Base-by-base conservation (phyloP, 2,113 vertebrate species). In the Sorex araneus region DNA sequence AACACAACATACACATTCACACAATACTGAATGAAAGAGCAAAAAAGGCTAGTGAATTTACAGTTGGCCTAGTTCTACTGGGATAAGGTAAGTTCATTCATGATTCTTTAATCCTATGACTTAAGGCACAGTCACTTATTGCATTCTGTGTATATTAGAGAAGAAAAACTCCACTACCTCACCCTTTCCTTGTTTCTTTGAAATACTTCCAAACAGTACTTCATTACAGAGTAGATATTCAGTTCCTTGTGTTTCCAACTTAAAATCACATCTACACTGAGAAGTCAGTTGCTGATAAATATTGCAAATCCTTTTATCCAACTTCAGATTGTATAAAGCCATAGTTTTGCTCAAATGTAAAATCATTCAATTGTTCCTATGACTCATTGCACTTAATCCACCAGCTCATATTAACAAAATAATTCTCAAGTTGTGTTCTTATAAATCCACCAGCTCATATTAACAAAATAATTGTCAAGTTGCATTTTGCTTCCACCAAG, bases 41-140 rank as follows among this genome's bases (percentile, higher is more conserved):
- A 88, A 67, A 15, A n/a, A 70, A 84, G 25, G 10, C 27, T 18
- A 73, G 12, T 83, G 45, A 74, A 77, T 18, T 73, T 6, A 87
- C 25, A 77, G 8, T 70, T 77, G 34, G 6, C 13, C 30, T 47
- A 57, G 30, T 23, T 87, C 13, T 77, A 15, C 19, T 45, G 3
- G 13, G 16, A 57, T 74, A 23, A 16, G 11, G 19, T 13, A 83
- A 89, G 45, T 12, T 77, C 2, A 91, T n/a, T 87, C 11, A 82
- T 32, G 87, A 74, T 82, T 90, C 15, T 85, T 89, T 63, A 63
- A 66, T 50, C 13, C 15, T 15, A 32, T 43, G 25, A 43, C 74
- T 92, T 57, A 87, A 90, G 66, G 74, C 0, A 87, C 74, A 84
- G 11, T 2, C 84, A 15, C 89, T 40, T 69, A 85, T 78, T 92